phyloP scores from a whole-genome alignment of 2,888 invertebrate species.

The Bellardia pandia region DNA sequence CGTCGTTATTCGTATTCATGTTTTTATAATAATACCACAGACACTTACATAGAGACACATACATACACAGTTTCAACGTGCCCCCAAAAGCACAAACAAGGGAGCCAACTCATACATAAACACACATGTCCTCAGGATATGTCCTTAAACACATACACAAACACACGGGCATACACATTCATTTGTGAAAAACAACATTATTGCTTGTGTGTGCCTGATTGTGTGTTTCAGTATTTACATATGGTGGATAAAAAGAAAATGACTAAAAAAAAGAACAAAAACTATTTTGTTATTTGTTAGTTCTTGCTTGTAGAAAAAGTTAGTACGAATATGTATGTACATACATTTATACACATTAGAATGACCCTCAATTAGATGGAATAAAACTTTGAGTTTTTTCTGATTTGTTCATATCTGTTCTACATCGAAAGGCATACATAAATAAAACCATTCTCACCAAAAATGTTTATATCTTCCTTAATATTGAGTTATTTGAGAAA shows the following conservation, averaged over 20 bases:
- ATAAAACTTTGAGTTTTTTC: too few species aligned
- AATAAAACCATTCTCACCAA: too few species aligned
- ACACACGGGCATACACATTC: background rate
- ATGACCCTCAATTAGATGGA: too few species aligned
- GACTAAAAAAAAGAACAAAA: background rate
- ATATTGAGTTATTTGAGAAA: too few species aligned
- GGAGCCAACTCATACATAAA: background rate
- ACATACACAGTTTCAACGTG: background rate
- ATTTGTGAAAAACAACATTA: background rate
- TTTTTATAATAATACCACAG: conserved; percentile 54
- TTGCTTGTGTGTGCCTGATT: background rate
- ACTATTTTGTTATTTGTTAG: conserved; percentile 4
- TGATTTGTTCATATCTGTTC: too few species aligned
- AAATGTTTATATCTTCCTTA: too few species aligned
- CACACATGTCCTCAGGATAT: conserved; percentile 21
- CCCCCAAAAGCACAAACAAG: conserved; percentile 27
- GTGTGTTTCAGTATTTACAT: background rate
- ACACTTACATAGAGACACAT: background rate
- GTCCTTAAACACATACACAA: background rate
- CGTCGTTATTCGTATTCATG: conserved; percentile 55
- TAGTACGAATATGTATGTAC: background rate
- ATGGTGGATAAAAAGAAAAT: conserved; percentile 27
- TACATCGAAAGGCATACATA: too few species aligned
- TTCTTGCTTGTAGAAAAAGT: background rate
- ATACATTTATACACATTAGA: background rate